phyloP scores from a whole-genome alignment of 2,888 invertebrate genomes.

The Yponomeuta plumbellus region DNA sequence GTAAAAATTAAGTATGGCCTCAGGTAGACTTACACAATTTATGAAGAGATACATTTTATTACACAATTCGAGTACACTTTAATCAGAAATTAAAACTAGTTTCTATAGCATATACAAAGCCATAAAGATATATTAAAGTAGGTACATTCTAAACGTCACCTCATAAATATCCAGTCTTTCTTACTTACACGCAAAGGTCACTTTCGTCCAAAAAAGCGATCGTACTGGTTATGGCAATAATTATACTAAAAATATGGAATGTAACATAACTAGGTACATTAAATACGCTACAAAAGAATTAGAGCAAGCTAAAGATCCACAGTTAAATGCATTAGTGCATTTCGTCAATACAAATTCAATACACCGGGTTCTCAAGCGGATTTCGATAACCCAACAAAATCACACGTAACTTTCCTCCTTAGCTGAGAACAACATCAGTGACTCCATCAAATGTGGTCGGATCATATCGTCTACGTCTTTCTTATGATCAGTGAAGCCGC shows the following conservation, averaged over 20 bases:
- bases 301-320: neutral
- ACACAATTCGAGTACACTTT: neutral
- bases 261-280: neutral
- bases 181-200: neutral
- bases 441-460: constrained; percentile 85
- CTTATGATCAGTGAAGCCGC: constrained; percentile 52
- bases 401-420: constrained; percentile 88
- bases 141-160: neutral
- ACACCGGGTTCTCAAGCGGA: no score
- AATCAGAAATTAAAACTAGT: constrained; percentile 20
- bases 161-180: constrained; percentile 10
- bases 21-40: constrained; percentile 29
- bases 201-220: constrained; percentile 33
- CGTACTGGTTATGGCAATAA: constrained; percentile 32
- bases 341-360: neutral
- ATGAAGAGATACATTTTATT: constrained; percentile 14
- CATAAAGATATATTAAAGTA: constrained; percentile 37
- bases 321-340: neutral
- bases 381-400: constrained; percentile 22
- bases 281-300: neutral
- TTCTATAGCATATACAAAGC: constrained; percentile 24
- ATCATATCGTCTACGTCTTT: constrained; percentile 84
- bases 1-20: constrained; percentile 56
- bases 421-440: constrained; percentile 86
- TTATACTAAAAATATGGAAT: constrained; percentile 11